Evolutionary conservation across 2,113 vertebrate genomes (phyloP), one percentile per base, ranked within the genome.

Genomic region (Lepisosteus osseus): DNA sequence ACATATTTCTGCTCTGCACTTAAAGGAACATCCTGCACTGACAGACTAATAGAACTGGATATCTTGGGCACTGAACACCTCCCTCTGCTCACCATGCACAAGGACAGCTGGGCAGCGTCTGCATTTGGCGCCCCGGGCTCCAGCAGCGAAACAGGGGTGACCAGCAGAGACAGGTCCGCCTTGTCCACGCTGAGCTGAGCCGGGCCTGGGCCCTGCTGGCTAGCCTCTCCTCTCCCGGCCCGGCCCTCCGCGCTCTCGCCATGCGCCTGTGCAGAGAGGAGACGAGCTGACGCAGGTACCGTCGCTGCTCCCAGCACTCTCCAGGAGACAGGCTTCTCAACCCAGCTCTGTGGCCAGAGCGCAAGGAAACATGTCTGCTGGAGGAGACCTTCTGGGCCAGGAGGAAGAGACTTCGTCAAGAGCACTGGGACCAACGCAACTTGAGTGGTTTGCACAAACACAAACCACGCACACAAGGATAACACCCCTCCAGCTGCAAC

Each of bases 71-170:
- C 7, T 55, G 59, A 15, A 14, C 11, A 1, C 43, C 45, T 67
- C 14, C 47, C 45, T 54, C 45, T 51, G 7, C 13, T 7, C 12
- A 63, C n/a, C n/a, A 2, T 7, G 42, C 74, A 74, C 73, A 76
- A 67, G 12, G 14, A 4, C 9, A 63, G 65, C 63, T 43, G 11
- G 55, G 44, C 62, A 54, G 51, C 3, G 11, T 40, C 11, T 11
- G 42, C 7, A 17, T 5, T 11, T 29, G 8, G 61, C 45, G 29
- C 11, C 5, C 17, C 55, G n/a, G 54, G 3, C 4, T 3, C 47
- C 6, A 69, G 29, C 41, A 82, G 77, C 4, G 87, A 86, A 0
- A 85, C 83, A 0, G 90, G 82, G 2, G 84, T 82, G 65, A 84
- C 80, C 6, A 81, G 54, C 5, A 83, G 79, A 6, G 74, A 75